Evolutionary conservation across 1,140 invertebrate genomes (phyloP).

Genomic region (Meloidogyne floridensis): DNA sequence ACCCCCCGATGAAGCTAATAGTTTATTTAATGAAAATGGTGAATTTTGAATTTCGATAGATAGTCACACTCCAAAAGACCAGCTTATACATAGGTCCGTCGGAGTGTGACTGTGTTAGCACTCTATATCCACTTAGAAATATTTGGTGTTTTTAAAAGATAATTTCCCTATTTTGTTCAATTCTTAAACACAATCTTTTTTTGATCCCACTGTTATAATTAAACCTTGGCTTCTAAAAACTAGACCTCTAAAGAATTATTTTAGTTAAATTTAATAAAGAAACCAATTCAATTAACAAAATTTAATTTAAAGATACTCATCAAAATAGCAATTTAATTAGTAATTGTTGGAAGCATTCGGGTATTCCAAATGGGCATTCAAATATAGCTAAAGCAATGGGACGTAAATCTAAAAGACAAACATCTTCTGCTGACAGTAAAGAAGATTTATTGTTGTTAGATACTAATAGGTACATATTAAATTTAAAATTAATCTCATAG

Average conservation of each 20-base stretch:
- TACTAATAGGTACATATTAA: not conserved
- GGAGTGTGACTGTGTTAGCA: no score
- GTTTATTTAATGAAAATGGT: slow-evolving; percentile 4
- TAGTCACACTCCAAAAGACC: no score
- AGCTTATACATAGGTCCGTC: no score
- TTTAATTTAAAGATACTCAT: not conserved
- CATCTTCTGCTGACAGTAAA: not conserved
- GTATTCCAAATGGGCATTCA: slow-evolving; percentile 18
- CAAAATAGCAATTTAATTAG: not conserved
- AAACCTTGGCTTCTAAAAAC: no score
- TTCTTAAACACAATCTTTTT: no score
- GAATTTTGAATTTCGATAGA: not conserved
- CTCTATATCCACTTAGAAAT: no score
- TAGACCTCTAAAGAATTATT: no score
- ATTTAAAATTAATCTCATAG: not conserved
- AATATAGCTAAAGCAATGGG: slow-evolving; percentile 25
- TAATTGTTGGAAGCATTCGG: slow-evolving; percentile 10
- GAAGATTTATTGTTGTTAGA: slow-evolving; percentile 19
- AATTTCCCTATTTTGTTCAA: no score
- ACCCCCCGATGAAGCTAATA: not conserved
- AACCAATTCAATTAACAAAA: no score
- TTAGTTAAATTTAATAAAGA: no score
- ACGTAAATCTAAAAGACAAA: not conserved
- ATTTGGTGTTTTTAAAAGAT: no score
- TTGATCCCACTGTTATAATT: no score